Base-by-base conservation (phyloP, 2,113 vertebrate species). In the Indicator indicator region DNA sequence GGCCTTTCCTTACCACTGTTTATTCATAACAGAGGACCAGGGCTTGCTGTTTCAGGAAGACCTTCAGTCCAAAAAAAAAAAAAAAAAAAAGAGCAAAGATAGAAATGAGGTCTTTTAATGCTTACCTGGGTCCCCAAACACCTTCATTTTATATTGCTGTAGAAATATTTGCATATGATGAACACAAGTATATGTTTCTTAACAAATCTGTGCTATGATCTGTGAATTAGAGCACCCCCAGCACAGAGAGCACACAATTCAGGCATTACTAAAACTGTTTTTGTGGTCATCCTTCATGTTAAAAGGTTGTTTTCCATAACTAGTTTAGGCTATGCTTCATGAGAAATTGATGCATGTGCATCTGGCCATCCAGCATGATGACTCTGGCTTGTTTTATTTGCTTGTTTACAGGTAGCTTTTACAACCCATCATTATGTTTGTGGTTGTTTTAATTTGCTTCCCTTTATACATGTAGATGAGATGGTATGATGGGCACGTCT, bases 361-460 rank as follows among this genome's bases (percentile, higher is more conserved):
- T 73, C 20, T 88, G 36, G 21, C n/a, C 20, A 62, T 68, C 17
- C 74, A 55, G 12, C n/a, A 56, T 65, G 38, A 88, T 52, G 74
- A 88, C 70, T 90, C 59, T 70, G 33, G 6, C 48, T 78, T 92
- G 86, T 96, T 96, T 87, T 70, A 62, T 83, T 94, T 92, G 9
- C 42, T 82, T 94, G 54, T 95, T 95, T 93, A 87, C 40, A 81
- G 26, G 71, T 72, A 93, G 62, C 28, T 78, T 85, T 95, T 89
- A 82, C 30, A 91, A 83, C 30, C 26, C 5, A 2, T 89, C 46
- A 75, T 96, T 94, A 77, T 48, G 27, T 74, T 55, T 93, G 71
- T 86, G 83, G 60, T 59, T 89, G 11, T 77, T 93, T 97, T 87
- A 91, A 90, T 85, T 92, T 86, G 60, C 55, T 87, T 89, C 16